Evolutionary conservation across 1,140 invertebrate genomes (phyloP).

Genomic region (Bombus breviceps): DNA sequence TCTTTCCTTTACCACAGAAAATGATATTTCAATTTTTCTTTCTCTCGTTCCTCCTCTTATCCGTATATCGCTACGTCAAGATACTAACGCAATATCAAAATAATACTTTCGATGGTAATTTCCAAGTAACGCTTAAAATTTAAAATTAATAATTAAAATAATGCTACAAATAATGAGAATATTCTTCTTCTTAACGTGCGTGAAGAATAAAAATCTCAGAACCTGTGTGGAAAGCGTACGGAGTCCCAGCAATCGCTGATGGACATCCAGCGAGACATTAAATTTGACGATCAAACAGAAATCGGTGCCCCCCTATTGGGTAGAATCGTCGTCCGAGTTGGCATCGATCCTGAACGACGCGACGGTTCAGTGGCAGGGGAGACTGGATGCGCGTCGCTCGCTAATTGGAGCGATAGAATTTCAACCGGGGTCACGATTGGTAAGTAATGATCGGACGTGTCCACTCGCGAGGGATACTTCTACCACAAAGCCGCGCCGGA

Average conservation of each 20-base stretch:
- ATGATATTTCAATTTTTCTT: too few species aligned
- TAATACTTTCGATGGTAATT: too few species aligned
- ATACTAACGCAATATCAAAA: too few species aligned
- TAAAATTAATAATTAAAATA: too few species aligned
- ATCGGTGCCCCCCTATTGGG: neutral
- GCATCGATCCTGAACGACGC: neutral
- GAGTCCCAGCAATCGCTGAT: too few species aligned
- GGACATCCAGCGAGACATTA: neutral
- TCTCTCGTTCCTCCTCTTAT: too few species aligned
- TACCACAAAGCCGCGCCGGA: slow-evolving; percentile 27
- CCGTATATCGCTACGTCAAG: too few species aligned
- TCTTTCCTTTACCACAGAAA: neutral
- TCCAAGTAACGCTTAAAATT: too few species aligned
- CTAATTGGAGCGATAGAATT: slow-evolving; percentile 61
- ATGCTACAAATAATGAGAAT: neutral
- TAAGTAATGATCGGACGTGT: slow-evolving; percentile 23
- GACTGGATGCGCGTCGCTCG: slow-evolving; percentile 11
- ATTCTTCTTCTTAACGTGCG: rapidly evolving
- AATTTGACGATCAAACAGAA: slow-evolving; percentile 19
- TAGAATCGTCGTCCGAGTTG: neutral
- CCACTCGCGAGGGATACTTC: slow-evolving; percentile 46
- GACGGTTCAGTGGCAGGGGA: neutral
- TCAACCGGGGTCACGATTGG: slow-evolving; percentile 14
- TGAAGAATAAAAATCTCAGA: neutral
- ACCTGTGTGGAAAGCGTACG: neutral